A percentile compares a stretch with the other conserved stretches of the same genome.
phyloP scores from a whole-genome alignment of 2,113 vertebrate species.

The Urocolius indicus region DNA sequence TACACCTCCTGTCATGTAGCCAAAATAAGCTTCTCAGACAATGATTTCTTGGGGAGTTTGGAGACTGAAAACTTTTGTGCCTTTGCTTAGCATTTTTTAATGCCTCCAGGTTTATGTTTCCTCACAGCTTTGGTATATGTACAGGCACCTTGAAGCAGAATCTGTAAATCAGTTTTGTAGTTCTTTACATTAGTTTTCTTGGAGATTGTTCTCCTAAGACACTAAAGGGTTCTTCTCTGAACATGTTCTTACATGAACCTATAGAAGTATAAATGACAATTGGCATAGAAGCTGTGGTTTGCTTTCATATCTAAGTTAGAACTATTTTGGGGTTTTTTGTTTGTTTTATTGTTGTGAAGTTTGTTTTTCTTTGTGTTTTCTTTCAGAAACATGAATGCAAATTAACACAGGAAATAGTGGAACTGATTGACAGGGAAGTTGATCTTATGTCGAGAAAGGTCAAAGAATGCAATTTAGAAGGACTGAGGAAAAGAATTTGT shows the following conservation, averaged over 20 bases:
- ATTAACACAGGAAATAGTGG: slow-evolving; percentile 87
- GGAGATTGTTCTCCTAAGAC: neutral
- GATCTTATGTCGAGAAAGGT: slow-evolving; percentile 86
- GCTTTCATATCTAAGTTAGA: neutral
- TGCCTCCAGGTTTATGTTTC: neutral
- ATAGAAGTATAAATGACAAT: neutral
- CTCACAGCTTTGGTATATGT: neutral
- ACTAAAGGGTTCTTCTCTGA: neutral
- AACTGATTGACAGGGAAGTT: slow-evolving; percentile 89
- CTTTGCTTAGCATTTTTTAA: neutral
- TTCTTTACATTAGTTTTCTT: neutral
- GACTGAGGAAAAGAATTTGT: slow-evolving; percentile 90
- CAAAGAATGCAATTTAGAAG: slow-evolving; percentile 84
- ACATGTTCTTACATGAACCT: neutral
- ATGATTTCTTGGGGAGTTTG: neutral
- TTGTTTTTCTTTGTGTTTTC: neutral
- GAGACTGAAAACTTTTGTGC: neutral
- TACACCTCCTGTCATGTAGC: neutral
- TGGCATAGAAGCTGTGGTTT: neutral
- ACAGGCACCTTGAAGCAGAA: neutral
- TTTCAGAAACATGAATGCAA: slow-evolving; percentile 88
- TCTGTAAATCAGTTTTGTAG: neutral
- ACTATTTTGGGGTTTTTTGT: neutral
- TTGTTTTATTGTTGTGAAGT: neutral
- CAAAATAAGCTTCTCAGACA: neutral